These are phyloP conservation scores for Entosphenus tridentatus DNA, from an alignment of 2,113 vertebrate genomes.

Conservation along the genomic window DNA sequence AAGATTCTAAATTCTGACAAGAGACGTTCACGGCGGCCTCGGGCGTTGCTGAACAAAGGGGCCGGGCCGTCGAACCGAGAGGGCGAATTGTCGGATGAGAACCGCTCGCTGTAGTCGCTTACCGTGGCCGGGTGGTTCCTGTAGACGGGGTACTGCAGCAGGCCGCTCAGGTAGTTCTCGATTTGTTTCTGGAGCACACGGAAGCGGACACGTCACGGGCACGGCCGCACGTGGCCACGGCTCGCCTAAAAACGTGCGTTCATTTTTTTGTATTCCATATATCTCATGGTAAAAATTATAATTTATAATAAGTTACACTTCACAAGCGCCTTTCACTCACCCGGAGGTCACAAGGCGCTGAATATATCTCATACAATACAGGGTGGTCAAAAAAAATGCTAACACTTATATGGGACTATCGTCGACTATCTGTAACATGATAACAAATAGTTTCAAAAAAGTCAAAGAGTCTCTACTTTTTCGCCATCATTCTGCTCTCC, in stretches of 20 bases:
- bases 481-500: no score
- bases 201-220: conserved; percentile 13
- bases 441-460: no score
- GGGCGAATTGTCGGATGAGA: neutral
- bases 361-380: no score
- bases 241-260: no score
- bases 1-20: neutral
- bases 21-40: neutral
- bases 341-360: neutral
- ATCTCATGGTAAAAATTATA: no score
- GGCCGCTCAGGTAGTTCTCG: conserved; percentile 75
- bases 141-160: conserved; percentile 69
- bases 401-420: no score
- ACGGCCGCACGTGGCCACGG: neutral
- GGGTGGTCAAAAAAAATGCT: no score
- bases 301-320: neutral
- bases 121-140: conserved; percentile 74
- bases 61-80: neutral
- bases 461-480: no score
- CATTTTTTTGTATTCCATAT: no score
- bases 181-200: conserved; percentile 48
- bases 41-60: neutral
- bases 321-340: neutral
- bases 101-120: conserved; percentile 15
- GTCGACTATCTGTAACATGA: no score